These are phyloP conservation scores for Halcyon smyrnensis DNA, from an alignment of 2,797 vertebrate genomes.

Conservation along the genomic window DNA sequence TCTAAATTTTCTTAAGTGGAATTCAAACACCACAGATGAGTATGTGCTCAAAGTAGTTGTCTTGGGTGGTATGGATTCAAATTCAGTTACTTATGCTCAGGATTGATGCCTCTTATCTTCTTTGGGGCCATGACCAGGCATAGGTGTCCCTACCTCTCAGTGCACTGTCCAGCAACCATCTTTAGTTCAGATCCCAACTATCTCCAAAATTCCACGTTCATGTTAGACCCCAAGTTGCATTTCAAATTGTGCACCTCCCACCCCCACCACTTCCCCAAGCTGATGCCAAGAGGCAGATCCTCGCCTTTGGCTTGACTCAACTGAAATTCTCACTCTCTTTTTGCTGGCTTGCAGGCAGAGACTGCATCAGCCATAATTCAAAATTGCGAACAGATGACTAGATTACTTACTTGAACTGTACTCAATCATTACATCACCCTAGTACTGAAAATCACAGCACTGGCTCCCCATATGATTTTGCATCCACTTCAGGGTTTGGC, in stretches of 20 bases:
- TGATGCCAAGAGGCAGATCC: slow-evolving; percentile 30
- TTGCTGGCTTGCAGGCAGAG: slow-evolving; percentile 46
- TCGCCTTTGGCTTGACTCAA: slow-evolving; percentile 34
- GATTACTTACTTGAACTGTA: slow-evolving; percentile 69
- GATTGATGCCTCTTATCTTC: not conserved
- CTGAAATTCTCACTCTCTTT: slow-evolving; percentile 44
- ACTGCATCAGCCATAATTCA: slow-evolving; percentile 69
- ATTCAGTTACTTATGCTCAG: not conserved
- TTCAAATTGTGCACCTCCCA: rapidly evolving
- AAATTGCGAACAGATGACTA: slow-evolving; percentile 75
- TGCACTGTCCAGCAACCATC: not conserved
- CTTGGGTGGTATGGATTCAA: slow-evolving; percentile 8
- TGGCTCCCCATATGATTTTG: slow-evolving; percentile 64
- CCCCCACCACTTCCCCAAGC: not conserved
- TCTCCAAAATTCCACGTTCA: not conserved
- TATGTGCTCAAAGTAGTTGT: not conserved
- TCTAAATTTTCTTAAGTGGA: slow-evolving; percentile 71
- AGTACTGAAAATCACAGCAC: slow-evolving; percentile 56
- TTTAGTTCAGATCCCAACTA: not conserved
- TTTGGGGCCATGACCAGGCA: not conserved
- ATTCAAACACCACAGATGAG: slow-evolving; percentile 49
- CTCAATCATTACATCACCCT: slow-evolving; percentile 76
- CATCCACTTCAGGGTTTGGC: slow-evolving; percentile 76
- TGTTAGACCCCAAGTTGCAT: not conserved
- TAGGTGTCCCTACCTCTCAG: rapidly evolving